Base-by-base conservation (phyloP, 1,140 invertebrate genomes). In the Ectropis grisescens region DNA sequence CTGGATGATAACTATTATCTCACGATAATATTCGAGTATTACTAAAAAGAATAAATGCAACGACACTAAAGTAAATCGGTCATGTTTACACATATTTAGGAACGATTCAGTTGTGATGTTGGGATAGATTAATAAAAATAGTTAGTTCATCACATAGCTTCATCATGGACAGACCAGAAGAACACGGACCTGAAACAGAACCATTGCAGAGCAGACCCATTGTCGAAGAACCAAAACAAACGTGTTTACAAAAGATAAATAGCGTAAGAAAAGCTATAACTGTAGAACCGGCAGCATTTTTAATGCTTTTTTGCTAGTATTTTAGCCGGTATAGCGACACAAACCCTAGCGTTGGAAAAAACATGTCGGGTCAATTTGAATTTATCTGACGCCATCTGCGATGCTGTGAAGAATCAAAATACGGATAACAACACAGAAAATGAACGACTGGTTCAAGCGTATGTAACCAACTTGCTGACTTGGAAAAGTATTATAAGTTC, bases 251-350 rank as follows among this genome's bases (percentile, higher is more conserved):
- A 34, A 11, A 13, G 13, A 26, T 34, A 7, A 26, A 9, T 13
- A 26, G 15, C 9, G 5, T 25, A 11, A n/a, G 5, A 3, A 42
- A 33, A 33, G 88, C 89, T 53, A 87, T 90, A 29, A 91, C 90
- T 0, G 87, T 91, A 1, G 90, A 92, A 54, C 90, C 90, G 0
- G 85, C 90, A 60, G 55, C 91, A 7, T 86, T 88, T 0, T 85
- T 87, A 22, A 90, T 89, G 55, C 87, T 91, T n/a, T 87, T 91
- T 61, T 86, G 16, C 88, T 1, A 87, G 86, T 47, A 88, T 91
- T 10, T 58, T 91, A 1, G 86, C 88, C 2, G 8, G 25, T 8
- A 9, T 1, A 82, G 29, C 42, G 0, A 33, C 39, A 11, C 37
- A 42, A n/a, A 54, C 45, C 9, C 16, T 54, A 2, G 29, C 19